Evolutionary conservation across 2,888 invertebrate genomes (phyloP).

Genomic region (Actias luna): DNA sequence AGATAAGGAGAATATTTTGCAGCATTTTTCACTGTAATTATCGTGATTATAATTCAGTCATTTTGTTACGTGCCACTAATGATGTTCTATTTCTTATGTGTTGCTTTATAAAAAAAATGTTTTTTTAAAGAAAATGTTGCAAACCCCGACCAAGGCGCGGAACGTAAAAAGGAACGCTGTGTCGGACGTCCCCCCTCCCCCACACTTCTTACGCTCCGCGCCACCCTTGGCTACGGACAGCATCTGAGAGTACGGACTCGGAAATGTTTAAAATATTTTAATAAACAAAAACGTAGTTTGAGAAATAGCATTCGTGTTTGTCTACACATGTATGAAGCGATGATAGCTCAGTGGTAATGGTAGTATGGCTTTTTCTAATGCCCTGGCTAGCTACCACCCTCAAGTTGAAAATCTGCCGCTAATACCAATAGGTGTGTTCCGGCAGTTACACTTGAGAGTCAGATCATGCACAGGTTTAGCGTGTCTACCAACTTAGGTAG

Average conservation of each 20-base stretch:
- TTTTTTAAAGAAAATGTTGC: slow-evolving; percentile 46
- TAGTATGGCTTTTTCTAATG: too few relatives aligned
- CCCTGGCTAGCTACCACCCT: too few relatives aligned
- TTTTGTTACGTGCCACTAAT: too few relatives aligned
- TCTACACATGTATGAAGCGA: background rate
- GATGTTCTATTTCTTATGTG: too few relatives aligned
- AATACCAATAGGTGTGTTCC: too few relatives aligned
- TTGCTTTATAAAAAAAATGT: background rate
- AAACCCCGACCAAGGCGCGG: slow-evolving; percentile 49
- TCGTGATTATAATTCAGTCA: too few relatives aligned
- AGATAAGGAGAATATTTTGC: too few relatives aligned
- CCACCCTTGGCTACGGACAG: slow-evolving; percentile 57
- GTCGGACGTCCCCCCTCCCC: slow-evolving; percentile 66
- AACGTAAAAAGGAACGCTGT: slow-evolving; percentile 79
- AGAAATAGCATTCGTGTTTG: background rate
- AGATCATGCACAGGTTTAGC: too few relatives aligned
- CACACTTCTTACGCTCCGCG: slow-evolving; percentile 26
- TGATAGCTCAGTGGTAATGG: background rate
- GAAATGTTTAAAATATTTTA: slow-evolving; percentile 20
- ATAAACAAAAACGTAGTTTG: background rate
- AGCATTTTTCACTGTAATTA: too few relatives aligned
- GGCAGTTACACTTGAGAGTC: too few relatives aligned
- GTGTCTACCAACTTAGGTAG: too few relatives aligned
- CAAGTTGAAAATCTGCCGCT: too few relatives aligned
- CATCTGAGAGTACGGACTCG: slow-evolving; percentile 55